Evolutionary conservation across 2,888 invertebrate genomes (phyloP).

Genomic region (Cenopis cana): DNA sequence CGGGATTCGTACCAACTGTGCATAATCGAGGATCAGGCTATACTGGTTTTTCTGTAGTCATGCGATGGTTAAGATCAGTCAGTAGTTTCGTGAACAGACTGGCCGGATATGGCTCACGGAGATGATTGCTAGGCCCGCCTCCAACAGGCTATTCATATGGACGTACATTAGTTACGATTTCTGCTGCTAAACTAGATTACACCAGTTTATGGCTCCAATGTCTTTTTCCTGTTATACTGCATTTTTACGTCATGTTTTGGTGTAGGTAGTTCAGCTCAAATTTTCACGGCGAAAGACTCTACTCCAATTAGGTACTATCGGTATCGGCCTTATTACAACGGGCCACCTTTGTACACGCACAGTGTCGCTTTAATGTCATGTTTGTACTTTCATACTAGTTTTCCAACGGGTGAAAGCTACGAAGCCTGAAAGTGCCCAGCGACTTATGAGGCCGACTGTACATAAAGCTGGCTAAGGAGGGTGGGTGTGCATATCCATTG

Average conservation of each 20-base stretch:
- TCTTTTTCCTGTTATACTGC: neutral
- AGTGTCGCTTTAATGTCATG: no score
- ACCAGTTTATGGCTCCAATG: neutral
- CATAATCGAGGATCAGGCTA: neutral
- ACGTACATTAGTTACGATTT: slow-evolving; percentile 12
- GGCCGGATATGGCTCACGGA: neutral
- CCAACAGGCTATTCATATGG: slow-evolving; percentile 21
- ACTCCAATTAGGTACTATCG: no score
- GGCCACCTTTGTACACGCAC: no score
- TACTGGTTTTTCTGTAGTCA: neutral
- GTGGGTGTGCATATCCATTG: no score
- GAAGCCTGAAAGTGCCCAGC: no score
- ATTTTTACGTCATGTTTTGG: neutral
- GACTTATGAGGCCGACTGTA: no score
- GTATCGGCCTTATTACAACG: no score
- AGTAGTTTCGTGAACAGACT: neutral
- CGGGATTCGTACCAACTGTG: neutral
- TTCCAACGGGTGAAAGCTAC: no score
- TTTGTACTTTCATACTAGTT: no score
- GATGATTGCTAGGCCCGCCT: slow-evolving; percentile 16
- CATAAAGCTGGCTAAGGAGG: no score
- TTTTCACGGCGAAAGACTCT: no score
- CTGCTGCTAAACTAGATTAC: slow-evolving; percentile 2
- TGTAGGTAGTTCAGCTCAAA: no score
- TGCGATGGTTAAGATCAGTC: neutral